Evolutionary conservation across 2,113 vertebrate species (phyloP).

Genomic region (Crypturellus undulatus): DNA sequence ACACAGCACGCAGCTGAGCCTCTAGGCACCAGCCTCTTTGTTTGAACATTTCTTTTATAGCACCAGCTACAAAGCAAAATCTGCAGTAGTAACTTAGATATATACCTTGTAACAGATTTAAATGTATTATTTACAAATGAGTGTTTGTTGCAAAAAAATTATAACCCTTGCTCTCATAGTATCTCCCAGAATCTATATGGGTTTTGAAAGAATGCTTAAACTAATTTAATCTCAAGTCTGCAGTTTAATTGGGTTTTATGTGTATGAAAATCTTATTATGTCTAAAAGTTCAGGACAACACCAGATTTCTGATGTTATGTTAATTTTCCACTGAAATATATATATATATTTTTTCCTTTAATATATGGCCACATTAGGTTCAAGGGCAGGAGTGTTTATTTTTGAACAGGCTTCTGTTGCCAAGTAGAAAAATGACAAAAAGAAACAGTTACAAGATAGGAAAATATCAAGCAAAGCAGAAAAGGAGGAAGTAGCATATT

Average conservation of each 20-base stretch:
- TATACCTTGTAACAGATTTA: neutral
- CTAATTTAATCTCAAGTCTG: neutral
- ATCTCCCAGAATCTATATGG: neutral
- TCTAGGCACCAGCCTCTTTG: neutral
- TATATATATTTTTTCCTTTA: neutral
- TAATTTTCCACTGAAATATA: neutral
- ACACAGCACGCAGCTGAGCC: neutral
- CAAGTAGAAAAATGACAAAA: neutral
- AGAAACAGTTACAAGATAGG: neutral
- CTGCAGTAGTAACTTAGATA: neutral
- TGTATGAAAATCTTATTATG: neutral
- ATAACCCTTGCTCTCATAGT: neutral
- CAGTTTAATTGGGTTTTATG: neutral
- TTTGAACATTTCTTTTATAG: neutral
- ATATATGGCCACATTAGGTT: neutral
- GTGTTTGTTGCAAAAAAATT: neutral
- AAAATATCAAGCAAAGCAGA: conserved; percentile 17
- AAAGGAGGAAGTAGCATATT: neutral
- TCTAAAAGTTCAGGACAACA: neutral
- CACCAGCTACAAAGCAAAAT: neutral
- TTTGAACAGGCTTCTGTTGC: neutral
- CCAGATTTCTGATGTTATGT: neutral
- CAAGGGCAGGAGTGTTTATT: conserved; percentile 6
- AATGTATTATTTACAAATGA: neutral
- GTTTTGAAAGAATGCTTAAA: neutral